Evolutionary conservation across 2,797 vertebrate species (phyloP).

Genomic region (Emydoidea blandingii): DNA sequence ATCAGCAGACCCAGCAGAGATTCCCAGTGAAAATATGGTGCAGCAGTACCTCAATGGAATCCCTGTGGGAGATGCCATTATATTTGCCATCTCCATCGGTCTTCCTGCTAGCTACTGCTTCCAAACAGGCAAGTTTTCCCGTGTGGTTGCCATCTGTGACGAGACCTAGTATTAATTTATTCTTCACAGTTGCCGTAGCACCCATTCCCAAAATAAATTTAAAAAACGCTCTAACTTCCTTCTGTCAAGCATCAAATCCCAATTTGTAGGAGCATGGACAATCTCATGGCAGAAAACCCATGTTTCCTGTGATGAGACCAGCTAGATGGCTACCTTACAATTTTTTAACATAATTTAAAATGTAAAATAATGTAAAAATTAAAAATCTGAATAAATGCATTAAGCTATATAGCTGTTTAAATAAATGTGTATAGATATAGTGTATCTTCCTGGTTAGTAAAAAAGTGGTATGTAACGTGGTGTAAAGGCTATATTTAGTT

Average conservation of each 20-base stretch:
- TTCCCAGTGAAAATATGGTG: background rate
- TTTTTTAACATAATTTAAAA: background rate
- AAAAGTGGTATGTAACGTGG: background rate
- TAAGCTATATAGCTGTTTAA: background rate
- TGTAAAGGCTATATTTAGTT: background rate
- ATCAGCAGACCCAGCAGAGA: background rate
- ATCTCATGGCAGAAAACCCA: rapidly evolving
- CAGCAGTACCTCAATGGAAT: background rate
- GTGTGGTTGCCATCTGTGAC: rapidly evolving
- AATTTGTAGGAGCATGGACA: background rate
- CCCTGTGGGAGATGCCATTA: background rate
- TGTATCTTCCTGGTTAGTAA: background rate
- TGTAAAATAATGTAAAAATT: background rate
- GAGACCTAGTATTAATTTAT: background rate
- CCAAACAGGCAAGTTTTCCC: background rate
- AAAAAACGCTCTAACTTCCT: background rate
- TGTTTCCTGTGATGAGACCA: background rate
- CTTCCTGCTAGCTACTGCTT: background rate
- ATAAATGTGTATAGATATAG: background rate
- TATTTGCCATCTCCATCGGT: background rate
- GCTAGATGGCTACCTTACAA: background rate
- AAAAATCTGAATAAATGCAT: background rate
- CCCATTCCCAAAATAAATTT: background rate
- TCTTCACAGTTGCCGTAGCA: background rate
- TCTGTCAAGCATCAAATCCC: background rate